phyloP scores from a whole-genome alignment of 1,140 invertebrate species.

The Achatina immaculata region DNA sequence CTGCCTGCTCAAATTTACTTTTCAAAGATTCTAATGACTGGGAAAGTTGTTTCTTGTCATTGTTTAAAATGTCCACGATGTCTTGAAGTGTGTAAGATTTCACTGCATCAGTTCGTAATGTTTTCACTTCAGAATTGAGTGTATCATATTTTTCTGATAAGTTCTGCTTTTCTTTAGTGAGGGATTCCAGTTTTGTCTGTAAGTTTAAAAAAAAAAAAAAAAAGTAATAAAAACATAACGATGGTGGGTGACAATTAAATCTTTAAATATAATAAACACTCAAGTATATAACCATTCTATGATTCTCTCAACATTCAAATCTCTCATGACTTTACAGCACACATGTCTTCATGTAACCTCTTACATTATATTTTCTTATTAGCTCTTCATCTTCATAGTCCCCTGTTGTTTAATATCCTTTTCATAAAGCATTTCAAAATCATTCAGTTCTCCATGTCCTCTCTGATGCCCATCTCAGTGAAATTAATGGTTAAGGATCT shows the following conservation, averaged over 20 bases:
- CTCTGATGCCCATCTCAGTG: too few relatives aligned
- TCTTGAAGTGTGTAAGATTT: conserved; percentile 50
- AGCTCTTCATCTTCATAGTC: too few relatives aligned
- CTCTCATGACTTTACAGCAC: too few relatives aligned
- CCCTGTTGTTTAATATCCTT: too few relatives aligned
- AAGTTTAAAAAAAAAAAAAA: conserved; percentile 20
- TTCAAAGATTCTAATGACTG: conserved; percentile 56
- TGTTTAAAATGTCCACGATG: conserved; percentile 55
- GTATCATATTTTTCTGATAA: conserved; percentile 42
- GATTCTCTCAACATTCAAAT: too few relatives aligned
- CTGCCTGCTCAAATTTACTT: conserved; percentile 52
- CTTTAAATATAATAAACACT: background rate
- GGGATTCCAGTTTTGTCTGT: conserved; percentile 46
- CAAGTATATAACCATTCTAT: too few relatives aligned
- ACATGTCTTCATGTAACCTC: too few relatives aligned
- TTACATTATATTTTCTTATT: too few relatives aligned
- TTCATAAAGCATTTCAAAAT: too few relatives aligned
- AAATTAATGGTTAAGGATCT: too few relatives aligned
- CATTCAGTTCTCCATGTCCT: too few relatives aligned
- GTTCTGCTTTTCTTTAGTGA: conserved; percentile 44
- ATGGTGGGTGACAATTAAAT: background rate
- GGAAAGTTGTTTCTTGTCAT: conserved; percentile 58
- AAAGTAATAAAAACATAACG: background rate
- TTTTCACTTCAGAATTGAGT: conserved; percentile 50
- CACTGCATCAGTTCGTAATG: conserved; percentile 45